Base-by-base conservation (phyloP, 2,797 vertebrate genomes). In the Brachyalestes nurse region DNA sequence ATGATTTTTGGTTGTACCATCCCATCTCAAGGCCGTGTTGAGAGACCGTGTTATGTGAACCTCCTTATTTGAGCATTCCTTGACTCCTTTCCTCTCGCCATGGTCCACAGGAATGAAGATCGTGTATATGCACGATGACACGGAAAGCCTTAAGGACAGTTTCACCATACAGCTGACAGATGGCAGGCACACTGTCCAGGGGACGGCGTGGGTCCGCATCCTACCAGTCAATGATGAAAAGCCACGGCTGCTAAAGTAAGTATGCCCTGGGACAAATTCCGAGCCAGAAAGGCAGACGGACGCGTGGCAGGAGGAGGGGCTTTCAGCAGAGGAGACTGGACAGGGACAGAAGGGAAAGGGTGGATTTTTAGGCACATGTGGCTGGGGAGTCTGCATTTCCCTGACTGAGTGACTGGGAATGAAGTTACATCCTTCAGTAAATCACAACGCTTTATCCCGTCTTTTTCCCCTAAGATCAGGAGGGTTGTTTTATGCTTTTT, bases 221-320 rank as follows among this genome's bases (percentile, higher is more conserved):
- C 91, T 93, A 93, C 93, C 95, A 90, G 93, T 96, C 94, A 97
- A 97, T 88, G 93, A 97, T 90, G 93, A 97, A 93, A 92, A 88
- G 72, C 95, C 95, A 55, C 90, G 84, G 82, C 91, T 97, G 91
- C 92, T 95, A 90, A 96, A 93, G 96, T 97, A 95, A 93, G 89
- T 72, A 77, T 45, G 78, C 85, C 85, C 85, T 85, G 88, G 88
- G 81, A 87, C 75, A 84, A 77, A 83, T 78, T 84, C 53, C 34
- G 57, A 87, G 85, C 80, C 77, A 86, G 55, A 83, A 79, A 84
- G 82, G 77, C 65, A 64, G 80, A 83, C 71, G 65, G 73, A 83
- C 70, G 25, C 5, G 64, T 69, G 38, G 74, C 14, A 61, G 65
- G 78, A 57, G 74, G 73, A 70, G 71, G 78, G 66, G 28, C 28